A percentile compares a stretch with the other conserved stretches of the same genome.
Evolutionary conservation across 2,113 vertebrate genomes (phyloP).

Genomic region (Porphyrio hochstetteri): DNA sequence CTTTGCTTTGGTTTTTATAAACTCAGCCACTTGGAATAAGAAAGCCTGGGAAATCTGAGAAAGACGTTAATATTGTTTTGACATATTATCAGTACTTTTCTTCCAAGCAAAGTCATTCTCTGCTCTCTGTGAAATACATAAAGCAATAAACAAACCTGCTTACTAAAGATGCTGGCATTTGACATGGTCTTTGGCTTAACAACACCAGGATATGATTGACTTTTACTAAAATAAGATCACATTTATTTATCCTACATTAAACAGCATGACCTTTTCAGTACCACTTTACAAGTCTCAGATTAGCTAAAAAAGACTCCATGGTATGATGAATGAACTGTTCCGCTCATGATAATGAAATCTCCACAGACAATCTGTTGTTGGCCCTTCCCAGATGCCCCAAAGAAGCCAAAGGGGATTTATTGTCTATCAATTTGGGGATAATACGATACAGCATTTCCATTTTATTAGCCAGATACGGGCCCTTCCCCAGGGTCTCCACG

Average conservation of each 20-base stretch:
- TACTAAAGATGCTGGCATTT: not conserved
- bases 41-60: not conserved
- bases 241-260: conserved; percentile 56
- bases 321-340: conserved; percentile 33
- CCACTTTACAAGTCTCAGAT: conserved; percentile 19
- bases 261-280: conserved; percentile 54
- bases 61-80: not conserved
- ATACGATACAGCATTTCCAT: not conserved
- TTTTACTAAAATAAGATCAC: conserved; percentile 45
- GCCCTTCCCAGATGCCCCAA: not conserved
- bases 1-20: not conserved
- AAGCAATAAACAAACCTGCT: not conserved
- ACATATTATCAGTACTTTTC: not conserved
- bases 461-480: not conserved
- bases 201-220: conserved; percentile 35
- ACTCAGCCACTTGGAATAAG: not conserved
- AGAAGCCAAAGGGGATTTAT: not conserved
- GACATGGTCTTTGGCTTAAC: not conserved
- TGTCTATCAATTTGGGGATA: not conserved
- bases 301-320: not conserved
- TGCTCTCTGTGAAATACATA: not conserved
- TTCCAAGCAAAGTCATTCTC: not conserved
- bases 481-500: not conserved
- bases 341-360: not conserved
- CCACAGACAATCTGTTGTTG: not conserved